Conservation (phyloP, 2,888 invertebrate genomes). For the Perithous albicinctus region DNA sequence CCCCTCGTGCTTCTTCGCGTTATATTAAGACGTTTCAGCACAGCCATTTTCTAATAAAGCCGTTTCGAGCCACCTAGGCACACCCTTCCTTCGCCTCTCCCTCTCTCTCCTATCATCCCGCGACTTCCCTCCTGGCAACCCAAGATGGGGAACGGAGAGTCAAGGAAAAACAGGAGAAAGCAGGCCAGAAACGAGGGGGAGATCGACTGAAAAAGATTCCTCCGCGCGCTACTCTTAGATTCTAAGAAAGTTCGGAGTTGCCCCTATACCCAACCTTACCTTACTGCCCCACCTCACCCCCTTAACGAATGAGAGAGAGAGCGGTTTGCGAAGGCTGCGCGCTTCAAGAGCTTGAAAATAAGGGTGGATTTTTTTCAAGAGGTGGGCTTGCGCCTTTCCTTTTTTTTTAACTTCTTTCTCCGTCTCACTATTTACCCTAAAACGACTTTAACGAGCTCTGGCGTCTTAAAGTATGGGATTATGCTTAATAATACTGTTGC, state of each 20-base stretch:
- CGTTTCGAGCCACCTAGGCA: slow-evolving; percentile 58
- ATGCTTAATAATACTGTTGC: slow-evolving; percentile 3
- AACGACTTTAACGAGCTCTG: slow-evolving; percentile 81
- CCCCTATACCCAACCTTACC: slow-evolving; percentile 45
- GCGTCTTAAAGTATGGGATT: slow-evolving; percentile 75
- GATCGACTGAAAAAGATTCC: slow-evolving; percentile 80
- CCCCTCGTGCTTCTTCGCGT: slow-evolving; percentile 50
- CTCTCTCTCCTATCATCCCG: slow-evolving; percentile 45
- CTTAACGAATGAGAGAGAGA: slow-evolving; percentile 42
- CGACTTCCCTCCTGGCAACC: slow-evolving; percentile 57
- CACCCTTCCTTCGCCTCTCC: slow-evolving; percentile 1
- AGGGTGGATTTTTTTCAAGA: slow-evolving; percentile 46
- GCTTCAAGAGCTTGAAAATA: not conserved
- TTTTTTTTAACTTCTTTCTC: slow-evolving; percentile 22
- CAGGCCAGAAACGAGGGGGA: slow-evolving; percentile 74
- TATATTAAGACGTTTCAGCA: slow-evolving; percentile 79
- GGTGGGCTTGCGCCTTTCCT: slow-evolving; percentile 26
- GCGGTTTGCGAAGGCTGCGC: not conserved
- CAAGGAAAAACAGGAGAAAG: slow-evolving; percentile 62
- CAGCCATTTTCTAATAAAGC: slow-evolving; percentile 84
- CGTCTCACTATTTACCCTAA: slow-evolving; percentile 71
- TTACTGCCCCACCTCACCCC: no score
- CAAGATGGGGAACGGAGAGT: slow-evolving; percentile 63
- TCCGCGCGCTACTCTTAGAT: slow-evolving; percentile 66
- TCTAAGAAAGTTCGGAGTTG: slow-evolving; percentile 74